These are phyloP conservation scores for Tethea ocularis DNA, from an alignment of 2,888 invertebrate genomes.

Conservation along the genomic window DNA sequence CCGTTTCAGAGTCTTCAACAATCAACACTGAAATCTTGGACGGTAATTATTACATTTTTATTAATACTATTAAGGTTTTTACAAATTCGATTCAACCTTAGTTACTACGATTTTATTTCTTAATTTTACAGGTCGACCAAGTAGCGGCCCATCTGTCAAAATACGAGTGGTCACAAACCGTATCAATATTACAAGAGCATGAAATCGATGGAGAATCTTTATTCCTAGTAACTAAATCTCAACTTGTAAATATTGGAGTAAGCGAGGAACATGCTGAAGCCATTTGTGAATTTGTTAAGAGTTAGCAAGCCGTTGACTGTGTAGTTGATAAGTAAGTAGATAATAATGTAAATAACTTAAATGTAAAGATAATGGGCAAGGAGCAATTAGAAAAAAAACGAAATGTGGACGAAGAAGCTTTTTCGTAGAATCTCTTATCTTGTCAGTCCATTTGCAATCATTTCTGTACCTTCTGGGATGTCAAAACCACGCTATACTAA, in stretches of 20 bases:
- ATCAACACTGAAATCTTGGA: slow-evolving; percentile 61
- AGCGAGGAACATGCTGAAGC: slow-evolving; percentile 62
- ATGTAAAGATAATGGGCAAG: neutral
- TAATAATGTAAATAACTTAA: neutral
- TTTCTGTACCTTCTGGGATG: no score
- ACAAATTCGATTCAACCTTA: no score
- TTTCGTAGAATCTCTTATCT: neutral
- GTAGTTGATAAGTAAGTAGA: neutral
- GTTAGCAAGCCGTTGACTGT: slow-evolving; percentile 28
- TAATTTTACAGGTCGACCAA: slow-evolving; percentile 52
- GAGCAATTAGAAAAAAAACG: neutral
- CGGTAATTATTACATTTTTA: slow-evolving; percentile 48
- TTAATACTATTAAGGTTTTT: neutral
- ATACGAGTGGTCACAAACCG: slow-evolving; percentile 63
- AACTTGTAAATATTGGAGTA: slow-evolving; percentile 65
- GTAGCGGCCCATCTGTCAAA: slow-evolving; percentile 53
- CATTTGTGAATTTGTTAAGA: slow-evolving; percentile 60
- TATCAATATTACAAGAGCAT: slow-evolving; percentile 63
- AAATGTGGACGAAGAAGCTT: neutral
- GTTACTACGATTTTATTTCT: no score
- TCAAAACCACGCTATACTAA: no score
- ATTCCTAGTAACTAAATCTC: slow-evolving; percentile 62
- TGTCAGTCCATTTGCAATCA: neutral
- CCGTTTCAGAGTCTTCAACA: slow-evolving; percentile 55
- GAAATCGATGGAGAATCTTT: slow-evolving; percentile 75